Percentiles rank a stretch among this genome's conserved stretches.
These are phyloP conservation scores for Pteropus rufus DNA, from an alignment of 2,797 vertebrate species.

Conservation along the genomic window DNA sequence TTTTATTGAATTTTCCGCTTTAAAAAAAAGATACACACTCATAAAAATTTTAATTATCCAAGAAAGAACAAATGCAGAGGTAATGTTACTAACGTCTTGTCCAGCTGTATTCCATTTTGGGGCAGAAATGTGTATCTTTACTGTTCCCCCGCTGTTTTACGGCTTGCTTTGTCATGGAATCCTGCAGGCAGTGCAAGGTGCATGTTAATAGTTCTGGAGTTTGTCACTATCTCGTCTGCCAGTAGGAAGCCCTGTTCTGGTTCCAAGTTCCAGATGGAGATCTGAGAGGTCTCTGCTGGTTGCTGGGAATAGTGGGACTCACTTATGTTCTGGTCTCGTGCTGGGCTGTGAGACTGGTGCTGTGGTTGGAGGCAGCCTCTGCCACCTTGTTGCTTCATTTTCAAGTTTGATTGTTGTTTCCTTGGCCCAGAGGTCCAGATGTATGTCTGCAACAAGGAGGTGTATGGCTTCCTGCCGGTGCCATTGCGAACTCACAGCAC, in stretches of 20 bases:
- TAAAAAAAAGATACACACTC: neutral
- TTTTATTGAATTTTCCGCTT: neutral
- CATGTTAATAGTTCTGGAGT: neutral
- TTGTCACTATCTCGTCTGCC: neutral
- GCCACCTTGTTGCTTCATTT: neutral
- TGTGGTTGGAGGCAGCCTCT: neutral
- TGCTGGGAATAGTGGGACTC: neutral
- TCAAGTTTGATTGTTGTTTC: fast-evolving
- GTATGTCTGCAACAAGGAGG: slow-evolving; percentile 92
- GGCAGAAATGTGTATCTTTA: neutral
- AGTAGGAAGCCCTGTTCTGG: neutral
- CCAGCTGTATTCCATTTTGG: neutral
- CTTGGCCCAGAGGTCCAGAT: slow-evolving; percentile 89
- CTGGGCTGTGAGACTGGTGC: neutral
- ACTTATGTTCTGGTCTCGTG: fast-evolving
- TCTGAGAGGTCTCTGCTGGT: neutral
- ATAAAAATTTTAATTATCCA: neutral
- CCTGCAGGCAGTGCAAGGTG: fast-evolving
- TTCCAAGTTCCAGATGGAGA: neutral
- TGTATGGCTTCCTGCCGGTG: slow-evolving; percentile 90
- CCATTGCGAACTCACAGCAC: slow-evolving; percentile 90
- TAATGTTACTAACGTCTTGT: neutral
- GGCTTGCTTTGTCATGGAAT: neutral
- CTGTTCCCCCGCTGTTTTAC: neutral
- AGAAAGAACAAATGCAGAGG: neutral